Conservation (phyloP, 2,113 vertebrate species). For the Hyla sarda region DNA sequence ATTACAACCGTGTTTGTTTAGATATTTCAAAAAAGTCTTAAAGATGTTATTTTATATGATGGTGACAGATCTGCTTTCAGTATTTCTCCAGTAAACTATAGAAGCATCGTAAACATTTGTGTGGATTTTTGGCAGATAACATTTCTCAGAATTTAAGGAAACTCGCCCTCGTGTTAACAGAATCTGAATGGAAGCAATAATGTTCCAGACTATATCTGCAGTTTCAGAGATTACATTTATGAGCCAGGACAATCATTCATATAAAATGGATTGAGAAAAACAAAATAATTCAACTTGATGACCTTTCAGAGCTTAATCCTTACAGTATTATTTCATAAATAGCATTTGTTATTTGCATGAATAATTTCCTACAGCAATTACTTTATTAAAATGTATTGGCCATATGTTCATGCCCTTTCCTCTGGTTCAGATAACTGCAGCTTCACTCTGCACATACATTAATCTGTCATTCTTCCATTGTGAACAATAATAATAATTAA, state of each 20-base stretch:
- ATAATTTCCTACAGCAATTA: background rate
- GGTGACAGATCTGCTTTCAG: background rate
- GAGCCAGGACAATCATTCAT: background rate
- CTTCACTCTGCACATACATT: background rate
- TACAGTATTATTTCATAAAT: conserved; percentile 7
- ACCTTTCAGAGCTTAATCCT: conserved; percentile 9
- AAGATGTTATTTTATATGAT: background rate
- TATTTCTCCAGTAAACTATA: background rate
- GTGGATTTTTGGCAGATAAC: background rate
- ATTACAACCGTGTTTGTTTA: background rate
- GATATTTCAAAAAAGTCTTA: background rate
- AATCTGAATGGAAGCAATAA: background rate
- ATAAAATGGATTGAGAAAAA: conserved; percentile 15
- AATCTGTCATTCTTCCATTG: background rate
- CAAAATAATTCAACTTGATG: conserved; percentile 18
- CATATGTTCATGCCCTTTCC: background rate
- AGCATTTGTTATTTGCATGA: background rate
- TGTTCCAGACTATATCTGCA: background rate
- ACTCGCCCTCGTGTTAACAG: background rate
- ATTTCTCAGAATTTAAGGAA: background rate
- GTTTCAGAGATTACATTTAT: conserved; percentile 4
- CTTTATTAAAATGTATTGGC: background rate
- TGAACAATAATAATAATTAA: background rate
- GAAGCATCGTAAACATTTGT: background rate
- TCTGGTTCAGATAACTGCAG: background rate